These are phyloP conservation scores for Apomyelois bistriatella DNA, from an alignment of 2,888 invertebrate species.

Conservation along the genomic window DNA sequence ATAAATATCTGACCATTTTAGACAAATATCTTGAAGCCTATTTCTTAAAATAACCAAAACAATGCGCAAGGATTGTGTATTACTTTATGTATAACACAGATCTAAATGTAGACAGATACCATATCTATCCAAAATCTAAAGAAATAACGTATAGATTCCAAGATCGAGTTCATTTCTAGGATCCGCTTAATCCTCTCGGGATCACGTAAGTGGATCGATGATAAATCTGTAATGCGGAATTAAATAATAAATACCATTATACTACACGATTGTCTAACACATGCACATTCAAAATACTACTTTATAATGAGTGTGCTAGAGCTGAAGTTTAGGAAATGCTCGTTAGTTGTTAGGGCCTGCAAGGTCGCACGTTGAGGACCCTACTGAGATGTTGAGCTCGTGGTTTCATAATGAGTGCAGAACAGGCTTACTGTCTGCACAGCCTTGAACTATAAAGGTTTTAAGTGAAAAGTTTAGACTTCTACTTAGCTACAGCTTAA, in stretches of 20 bases:
- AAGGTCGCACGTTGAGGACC: slow-evolving; percentile 6
- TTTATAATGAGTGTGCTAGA: not conserved
- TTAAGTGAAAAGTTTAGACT: too few species aligned
- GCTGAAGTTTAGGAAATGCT: slow-evolving; percentile 7
- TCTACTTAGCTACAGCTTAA: too few species aligned
- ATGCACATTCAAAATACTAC: not conserved
- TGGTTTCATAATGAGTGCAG: slow-evolving; percentile 3
- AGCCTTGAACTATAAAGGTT: too few species aligned
- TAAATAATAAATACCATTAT: slow-evolving; percentile 8
- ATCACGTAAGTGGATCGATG: slow-evolving; percentile 8
- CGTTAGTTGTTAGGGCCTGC: slow-evolving; percentile 5
- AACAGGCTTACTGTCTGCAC: not conserved
- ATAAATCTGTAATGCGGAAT: slow-evolving; percentile 8
- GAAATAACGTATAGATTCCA: too few species aligned
- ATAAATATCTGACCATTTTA: too few species aligned
- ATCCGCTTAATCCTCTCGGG: not conserved
- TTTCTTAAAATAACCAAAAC: too few species aligned
- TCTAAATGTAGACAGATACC: not conserved
- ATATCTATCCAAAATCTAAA: not conserved
- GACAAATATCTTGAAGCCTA: too few species aligned
- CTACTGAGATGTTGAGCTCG: not conserved
- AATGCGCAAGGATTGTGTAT: not conserved
- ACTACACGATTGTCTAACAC: not conserved
- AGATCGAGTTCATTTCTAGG: not conserved
- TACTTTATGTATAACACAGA: not conserved